Evolutionary conservation across 2,113 vertebrate species (phyloP).

Genomic region (Fregata magnificens): DNA sequence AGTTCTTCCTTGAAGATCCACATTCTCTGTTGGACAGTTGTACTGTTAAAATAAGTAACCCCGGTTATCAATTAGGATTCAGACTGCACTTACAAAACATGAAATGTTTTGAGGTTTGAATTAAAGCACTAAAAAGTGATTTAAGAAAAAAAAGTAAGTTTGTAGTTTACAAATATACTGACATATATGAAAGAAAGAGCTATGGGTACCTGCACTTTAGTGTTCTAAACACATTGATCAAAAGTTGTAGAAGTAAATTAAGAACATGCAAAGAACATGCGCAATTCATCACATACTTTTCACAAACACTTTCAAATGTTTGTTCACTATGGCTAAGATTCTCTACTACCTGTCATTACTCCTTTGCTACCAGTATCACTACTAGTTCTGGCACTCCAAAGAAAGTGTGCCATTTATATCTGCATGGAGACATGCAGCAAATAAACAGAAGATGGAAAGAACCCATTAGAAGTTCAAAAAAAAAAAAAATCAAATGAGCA

Average conservation of each 20-base stretch:
- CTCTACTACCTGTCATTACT: not conserved
- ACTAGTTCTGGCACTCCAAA: not conserved
- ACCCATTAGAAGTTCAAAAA: not conserved
- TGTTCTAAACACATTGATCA: not conserved
- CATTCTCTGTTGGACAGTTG: constrained; percentile 92
- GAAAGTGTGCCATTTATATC: not conserved
- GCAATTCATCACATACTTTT: not conserved
- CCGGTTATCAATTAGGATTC: not conserved
- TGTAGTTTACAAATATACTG: not conserved
- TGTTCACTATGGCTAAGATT: not conserved
- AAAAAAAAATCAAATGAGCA: not conserved
- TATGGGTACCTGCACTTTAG: not conserved
- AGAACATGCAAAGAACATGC: not conserved
- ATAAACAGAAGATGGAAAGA: not conserved
- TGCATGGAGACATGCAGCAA: not conserved
- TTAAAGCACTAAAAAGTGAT: not conserved
- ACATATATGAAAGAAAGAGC: not conserved
- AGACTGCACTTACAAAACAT: not conserved
- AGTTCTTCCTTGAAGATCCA: constrained; percentile 91
- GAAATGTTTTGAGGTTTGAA: not conserved
- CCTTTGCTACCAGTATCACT: not conserved
- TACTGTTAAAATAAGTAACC: constrained; percentile 76
- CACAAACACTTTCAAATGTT: not conserved
- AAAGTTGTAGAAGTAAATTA: not conserved
- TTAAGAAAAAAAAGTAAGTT: not conserved